These are phyloP conservation scores for Potorous gilbertii DNA, from an alignment of 2,797 vertebrate genomes.

Conservation along the genomic window DNA sequence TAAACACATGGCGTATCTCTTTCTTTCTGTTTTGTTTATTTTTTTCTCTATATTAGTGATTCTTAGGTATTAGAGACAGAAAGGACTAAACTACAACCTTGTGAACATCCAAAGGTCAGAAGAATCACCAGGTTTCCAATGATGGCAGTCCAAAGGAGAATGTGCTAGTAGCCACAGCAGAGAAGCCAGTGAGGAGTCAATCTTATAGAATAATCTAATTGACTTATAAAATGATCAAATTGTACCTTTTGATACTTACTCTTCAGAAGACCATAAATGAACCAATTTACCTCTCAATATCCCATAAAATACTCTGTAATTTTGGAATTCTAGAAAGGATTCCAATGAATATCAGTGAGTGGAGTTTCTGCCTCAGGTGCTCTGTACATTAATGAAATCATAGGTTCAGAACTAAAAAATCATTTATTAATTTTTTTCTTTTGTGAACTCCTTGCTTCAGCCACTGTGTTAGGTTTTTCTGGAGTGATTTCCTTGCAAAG, in stretches of 20 bases:
- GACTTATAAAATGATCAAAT: neutral
- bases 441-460: neutral
- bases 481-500: neutral
- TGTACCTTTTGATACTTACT: neutral
- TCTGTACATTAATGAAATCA: neutral
- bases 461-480: neutral
- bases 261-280: neutral
- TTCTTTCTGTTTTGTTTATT: neutral
- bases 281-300: neutral
- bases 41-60: neutral
- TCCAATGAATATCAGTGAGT: neutral
- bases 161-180: neutral
- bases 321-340: neutral
- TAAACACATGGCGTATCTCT: neutral
- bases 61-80: neutral
- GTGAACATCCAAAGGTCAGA: neutral
- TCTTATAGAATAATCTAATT: neutral
- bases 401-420: neutral
- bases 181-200: neutral
- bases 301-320: neutral
- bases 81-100: neutral
- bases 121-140: neutral
- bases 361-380: neutral
- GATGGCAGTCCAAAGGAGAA: neutral
- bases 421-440: neutral